Evolutionary conservation across 37 sponge, comb jelly and placozoan genomes (phyloP).

Genomic region (Axinella damicornis): DNA sequence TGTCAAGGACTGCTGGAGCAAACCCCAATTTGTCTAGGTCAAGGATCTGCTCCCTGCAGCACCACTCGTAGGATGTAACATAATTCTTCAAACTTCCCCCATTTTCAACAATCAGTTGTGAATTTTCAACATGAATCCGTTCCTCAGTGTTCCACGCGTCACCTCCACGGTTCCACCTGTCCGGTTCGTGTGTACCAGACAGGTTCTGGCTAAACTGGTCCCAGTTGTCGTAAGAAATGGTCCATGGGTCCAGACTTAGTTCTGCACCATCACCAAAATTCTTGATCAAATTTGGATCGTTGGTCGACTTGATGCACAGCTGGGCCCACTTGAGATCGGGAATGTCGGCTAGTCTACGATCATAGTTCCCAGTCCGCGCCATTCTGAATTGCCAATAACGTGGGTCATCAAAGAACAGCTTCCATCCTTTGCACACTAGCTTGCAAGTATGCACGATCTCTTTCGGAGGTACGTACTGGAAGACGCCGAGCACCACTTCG

Average conservation of each 20-base stretch:
- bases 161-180: not conserved
- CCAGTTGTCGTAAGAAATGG: not conserved
- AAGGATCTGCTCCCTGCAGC: constrained; percentile 47
- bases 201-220: constrained; percentile 1
- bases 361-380: constrained; percentile 21
- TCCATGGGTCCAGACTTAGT: constrained; percentile 41
- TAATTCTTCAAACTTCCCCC: constrained; percentile 36
- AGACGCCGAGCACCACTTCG: constrained; percentile 27
- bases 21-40: constrained; percentile 29
- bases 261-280: not conserved
- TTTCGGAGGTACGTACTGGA: constrained; percentile 34
- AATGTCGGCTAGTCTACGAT: constrained; percentile 3
- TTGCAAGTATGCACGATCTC: constrained; percentile 23
- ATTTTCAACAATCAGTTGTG: constrained; percentile 46
- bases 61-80: constrained; percentile 60
- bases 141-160: constrained; percentile 44
- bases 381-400: constrained; percentile 54
- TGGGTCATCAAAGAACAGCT: constrained; percentile 24
- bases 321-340: constrained; percentile 49
- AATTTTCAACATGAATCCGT: not conserved
- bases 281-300: constrained; percentile 41
- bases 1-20: constrained; percentile 28
- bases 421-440: constrained; percentile 52
- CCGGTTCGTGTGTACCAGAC: not conserved
- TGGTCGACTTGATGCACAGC: constrained; percentile 21